Conservation (phyloP, 1,140 invertebrate genomes). For the Gyrodactylus salaris region DNA sequence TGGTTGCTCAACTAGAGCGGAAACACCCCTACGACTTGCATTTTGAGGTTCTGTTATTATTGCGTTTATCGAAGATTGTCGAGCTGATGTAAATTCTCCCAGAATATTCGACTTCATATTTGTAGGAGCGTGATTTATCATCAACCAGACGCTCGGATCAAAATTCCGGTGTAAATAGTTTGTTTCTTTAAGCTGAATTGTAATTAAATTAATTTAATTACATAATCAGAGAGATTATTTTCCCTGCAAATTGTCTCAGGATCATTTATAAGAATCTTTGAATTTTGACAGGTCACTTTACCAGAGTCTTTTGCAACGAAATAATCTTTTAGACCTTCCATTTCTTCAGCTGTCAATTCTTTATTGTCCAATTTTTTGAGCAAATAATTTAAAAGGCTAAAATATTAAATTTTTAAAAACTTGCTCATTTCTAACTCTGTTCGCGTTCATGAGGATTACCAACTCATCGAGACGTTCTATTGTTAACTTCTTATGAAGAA, state of each 20-base stretch:
- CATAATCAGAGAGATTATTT: not conserved
- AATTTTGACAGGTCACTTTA: not conserved
- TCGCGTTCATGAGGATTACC: not conserved
- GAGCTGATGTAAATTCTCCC: not conserved
- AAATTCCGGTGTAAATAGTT: not conserved
- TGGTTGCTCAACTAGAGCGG: too few species aligned
- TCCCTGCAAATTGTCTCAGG: not conserved
- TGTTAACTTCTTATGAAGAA: not conserved
- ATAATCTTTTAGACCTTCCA: not conserved
- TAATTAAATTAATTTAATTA: not conserved
- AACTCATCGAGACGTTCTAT: not conserved
- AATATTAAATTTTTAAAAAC: not conserved
- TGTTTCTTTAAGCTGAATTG: not conserved
- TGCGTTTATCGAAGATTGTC: not conserved
- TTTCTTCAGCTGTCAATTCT: not conserved
- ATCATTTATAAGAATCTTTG: not conserved
- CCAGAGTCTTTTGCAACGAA: not conserved
- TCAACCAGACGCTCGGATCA: not conserved
- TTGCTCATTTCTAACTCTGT: not conserved
- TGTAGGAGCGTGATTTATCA: not conserved
- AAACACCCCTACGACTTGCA: too few species aligned
- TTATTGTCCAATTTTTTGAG: not conserved
- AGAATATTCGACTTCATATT: not conserved
- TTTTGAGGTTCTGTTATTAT: not conserved
- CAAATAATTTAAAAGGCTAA: not conserved